Percentiles rank a stretch among this genome's conserved stretches.
Conservation (phyloP, 2,113 vertebrate species). For the Mormyrus iriodes region DNA sequence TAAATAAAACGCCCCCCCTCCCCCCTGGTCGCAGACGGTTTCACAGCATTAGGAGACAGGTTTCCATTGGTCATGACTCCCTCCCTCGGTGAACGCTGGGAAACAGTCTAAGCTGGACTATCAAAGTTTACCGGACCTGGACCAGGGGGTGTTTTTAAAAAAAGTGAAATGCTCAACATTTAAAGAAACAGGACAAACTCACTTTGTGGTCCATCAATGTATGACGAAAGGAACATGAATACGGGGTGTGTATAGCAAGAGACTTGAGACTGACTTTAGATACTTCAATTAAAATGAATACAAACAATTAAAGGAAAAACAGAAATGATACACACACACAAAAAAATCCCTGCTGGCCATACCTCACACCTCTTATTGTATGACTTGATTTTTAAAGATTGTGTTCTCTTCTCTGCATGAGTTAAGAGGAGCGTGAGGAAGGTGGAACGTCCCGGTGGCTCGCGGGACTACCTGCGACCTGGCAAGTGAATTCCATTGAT, state of each 20-base stretch:
- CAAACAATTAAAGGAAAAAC: slow-evolving; percentile 68
- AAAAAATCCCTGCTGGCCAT: slow-evolving; percentile 84
- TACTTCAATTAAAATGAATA: slow-evolving; percentile 70
- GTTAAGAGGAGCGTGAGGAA: slow-evolving; percentile 63
- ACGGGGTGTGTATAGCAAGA: slow-evolving; percentile 68
- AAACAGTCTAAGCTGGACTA: neutral
- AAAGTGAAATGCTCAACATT: slow-evolving; percentile 46
- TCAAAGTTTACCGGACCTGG: neutral
- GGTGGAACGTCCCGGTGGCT: slow-evolving; percentile 63
- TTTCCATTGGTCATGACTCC: neutral
- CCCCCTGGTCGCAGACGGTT: neutral
- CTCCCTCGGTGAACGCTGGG: neutral
- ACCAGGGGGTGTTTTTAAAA: neutral
- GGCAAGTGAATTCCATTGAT: slow-evolving; percentile 93
- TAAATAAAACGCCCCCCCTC: neutral
- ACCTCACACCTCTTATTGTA: slow-evolving; percentile 80
- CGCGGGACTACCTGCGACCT: slow-evolving; percentile 89
- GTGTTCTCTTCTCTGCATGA: slow-evolving; percentile 57
- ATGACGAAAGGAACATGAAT: slow-evolving; percentile 43
- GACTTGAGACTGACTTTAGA: slow-evolving; percentile 65
- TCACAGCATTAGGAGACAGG: neutral
- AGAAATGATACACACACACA: slow-evolving; percentile 79
- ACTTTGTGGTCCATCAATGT: slow-evolving; percentile 37
- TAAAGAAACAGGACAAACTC: slow-evolving; percentile 55
- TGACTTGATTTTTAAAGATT: slow-evolving; percentile 51